Evolutionary conservation across 2,797 vertebrate species (phyloP).

Genomic region (Aeoliscus strigatus): DNA sequence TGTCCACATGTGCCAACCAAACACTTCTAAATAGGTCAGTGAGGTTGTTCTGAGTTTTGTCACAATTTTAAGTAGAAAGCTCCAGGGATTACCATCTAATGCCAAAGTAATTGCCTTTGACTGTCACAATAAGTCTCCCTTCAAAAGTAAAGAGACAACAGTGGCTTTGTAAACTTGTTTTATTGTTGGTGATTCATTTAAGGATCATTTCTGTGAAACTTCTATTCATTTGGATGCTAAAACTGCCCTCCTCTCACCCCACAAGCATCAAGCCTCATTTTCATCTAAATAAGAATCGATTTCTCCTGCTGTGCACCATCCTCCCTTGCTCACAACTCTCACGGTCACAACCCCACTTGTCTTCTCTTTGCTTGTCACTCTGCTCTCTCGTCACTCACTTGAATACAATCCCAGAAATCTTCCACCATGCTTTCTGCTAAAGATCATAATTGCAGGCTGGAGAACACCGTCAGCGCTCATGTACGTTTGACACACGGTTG

Average conservation of each 20-base stretch:
- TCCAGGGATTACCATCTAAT: conserved; percentile 21
- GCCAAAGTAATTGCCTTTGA: conserved; percentile 24
- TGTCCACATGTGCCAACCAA: conserved; percentile 28
- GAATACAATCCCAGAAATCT: conserved; percentile 41
- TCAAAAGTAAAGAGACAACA: conserved; percentile 40
- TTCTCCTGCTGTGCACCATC: conserved; percentile 73
- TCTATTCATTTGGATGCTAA: conserved; percentile 73
- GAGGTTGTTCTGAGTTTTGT: conserved; percentile 15
- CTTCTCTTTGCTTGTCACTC: conserved; percentile 61
- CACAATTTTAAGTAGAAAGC: conserved; percentile 17
- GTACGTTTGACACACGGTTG: conserved; percentile 1
- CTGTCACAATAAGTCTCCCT: conserved; percentile 26
- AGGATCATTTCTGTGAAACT: conserved; percentile 59
- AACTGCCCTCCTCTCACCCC: conserved; percentile 75
- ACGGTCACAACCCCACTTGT: conserved; percentile 73
- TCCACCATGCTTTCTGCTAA: conserved; percentile 15
- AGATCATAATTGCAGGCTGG: conserved; percentile 23
- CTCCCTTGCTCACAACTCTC: conserved; percentile 71
- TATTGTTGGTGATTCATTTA: conserved; percentile 53
- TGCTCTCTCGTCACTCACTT: conserved; percentile 45
- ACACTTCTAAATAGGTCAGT: conserved; percentile 12
- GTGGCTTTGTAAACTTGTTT: conserved; percentile 52
- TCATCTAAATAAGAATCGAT: conserved; percentile 87
- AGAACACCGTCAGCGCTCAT: conserved; percentile 11
- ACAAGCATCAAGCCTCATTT: conserved; percentile 80